Conservation (phyloP, 2,888 invertebrate genomes). For the Polyommatus iphigenia region DNA sequence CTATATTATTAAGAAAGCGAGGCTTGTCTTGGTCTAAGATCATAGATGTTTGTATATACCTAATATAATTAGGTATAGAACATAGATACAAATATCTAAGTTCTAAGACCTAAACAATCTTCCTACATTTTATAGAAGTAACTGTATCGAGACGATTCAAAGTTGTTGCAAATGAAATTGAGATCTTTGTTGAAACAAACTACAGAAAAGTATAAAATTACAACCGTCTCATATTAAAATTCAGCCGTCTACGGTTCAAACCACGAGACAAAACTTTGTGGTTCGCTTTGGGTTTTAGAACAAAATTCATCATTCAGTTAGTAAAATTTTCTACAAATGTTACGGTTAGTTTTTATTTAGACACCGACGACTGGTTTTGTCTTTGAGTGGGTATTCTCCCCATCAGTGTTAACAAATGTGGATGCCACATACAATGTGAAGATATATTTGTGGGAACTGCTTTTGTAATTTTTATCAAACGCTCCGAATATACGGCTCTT, state of each 20-base stretch:
- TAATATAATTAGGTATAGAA: too few relatives aligned
- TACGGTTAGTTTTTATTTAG: background rate
- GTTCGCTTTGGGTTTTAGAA: background rate
- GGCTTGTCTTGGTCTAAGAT: background rate
- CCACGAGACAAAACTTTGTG: too few relatives aligned
- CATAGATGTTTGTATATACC: background rate
- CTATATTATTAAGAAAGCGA: background rate
- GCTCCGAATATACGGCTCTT: background rate
- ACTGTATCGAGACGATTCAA: too few relatives aligned
- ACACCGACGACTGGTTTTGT: background rate
- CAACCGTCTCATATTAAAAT: too few relatives aligned
- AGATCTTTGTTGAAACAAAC: background rate
- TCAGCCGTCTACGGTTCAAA: too few relatives aligned
- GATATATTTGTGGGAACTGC: conserved; percentile 76
- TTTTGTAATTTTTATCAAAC: conserved; percentile 50
- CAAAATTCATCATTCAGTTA: background rate
- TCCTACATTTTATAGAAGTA: too few relatives aligned
- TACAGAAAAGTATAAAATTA: background rate
- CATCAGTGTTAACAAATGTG: conserved; percentile 65
- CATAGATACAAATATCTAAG: too few relatives aligned
- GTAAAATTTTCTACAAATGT: background rate
- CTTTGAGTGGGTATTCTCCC: conserved; percentile 5
- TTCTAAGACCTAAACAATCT: too few relatives aligned
- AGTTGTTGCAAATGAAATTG: background rate
- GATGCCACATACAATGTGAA: conserved; percentile 70